These are phyloP conservation scores for Luehdorfia chinensis DNA, from an alignment of 1,140 invertebrate genomes.

Conservation along the genomic window DNA sequence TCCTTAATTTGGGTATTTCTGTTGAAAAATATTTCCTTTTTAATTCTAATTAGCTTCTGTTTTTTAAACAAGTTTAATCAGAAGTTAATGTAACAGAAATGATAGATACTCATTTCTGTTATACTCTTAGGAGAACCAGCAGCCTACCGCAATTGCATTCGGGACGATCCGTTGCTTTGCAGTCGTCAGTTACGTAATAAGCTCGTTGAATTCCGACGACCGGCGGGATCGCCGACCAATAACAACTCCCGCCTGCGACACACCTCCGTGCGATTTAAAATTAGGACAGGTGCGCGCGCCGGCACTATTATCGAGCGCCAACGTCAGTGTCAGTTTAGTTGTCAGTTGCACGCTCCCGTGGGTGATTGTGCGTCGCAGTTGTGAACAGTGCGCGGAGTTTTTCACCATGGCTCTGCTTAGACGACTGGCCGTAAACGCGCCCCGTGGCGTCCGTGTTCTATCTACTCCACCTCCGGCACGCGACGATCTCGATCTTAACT, in stretches of 20 bases:
- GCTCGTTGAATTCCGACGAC: conserved; percentile 27
- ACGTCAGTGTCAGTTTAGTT: conserved; percentile 50
- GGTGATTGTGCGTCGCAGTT: conserved; percentile 45
- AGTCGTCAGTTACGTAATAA: conserved; percentile 18
- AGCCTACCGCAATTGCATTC: conserved; percentile 10
- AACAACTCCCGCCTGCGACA: conserved; percentile 39
- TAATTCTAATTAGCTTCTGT: too few relatives aligned
- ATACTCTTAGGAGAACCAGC: too few relatives aligned
- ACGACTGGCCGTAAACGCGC: conserved; percentile 55
- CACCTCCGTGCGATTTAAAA: conserved; percentile 67
- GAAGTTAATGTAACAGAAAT: too few relatives aligned
- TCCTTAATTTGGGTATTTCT: too few relatives aligned
- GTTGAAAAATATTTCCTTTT: too few relatives aligned
- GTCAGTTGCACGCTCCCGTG: conserved; percentile 62
- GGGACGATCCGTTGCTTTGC: neutral
- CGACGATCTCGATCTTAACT: conserved; percentile 92
- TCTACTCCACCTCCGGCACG: conserved; percentile 57
- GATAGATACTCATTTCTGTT: too few relatives aligned
- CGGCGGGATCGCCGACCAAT: conserved; percentile 44
- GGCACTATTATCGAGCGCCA: conserved; percentile 51
- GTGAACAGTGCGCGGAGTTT: conserved; percentile 49
- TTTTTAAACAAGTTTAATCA: too few relatives aligned
- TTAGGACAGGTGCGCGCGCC: conserved; percentile 68
- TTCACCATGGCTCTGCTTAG: conserved; percentile 63
- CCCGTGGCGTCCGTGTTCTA: conserved; percentile 48